Percentiles rank a stretch among this genome's conserved stretches.
Conservation (phyloP, 2,888 invertebrate species). For the Xanthostigma xanthostigma region DNA sequence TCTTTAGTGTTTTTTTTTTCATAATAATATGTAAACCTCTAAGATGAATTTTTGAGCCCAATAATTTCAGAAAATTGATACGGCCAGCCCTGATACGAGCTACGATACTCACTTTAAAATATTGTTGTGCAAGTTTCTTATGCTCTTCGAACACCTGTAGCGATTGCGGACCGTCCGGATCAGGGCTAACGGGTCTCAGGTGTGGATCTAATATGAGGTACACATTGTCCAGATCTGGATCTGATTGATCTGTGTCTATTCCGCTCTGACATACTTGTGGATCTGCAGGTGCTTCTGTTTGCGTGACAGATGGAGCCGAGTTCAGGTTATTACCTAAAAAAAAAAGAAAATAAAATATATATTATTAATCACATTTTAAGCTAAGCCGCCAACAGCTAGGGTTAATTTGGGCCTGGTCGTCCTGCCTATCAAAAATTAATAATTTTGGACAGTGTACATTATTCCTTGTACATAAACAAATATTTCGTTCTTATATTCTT, state of each 20-base stretch:
- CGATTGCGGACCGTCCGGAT: constrained; percentile 60
- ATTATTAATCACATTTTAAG: too few relatives aligned
- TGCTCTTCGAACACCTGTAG: constrained; percentile 79
- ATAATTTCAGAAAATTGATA: too few relatives aligned
- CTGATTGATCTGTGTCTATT: constrained; percentile 26
- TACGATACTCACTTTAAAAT: constrained; percentile 47
- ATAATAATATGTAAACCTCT: too few relatives aligned
- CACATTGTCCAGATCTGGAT: constrained; percentile 49
- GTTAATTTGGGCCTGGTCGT: too few relatives aligned
- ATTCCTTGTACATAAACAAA: too few relatives aligned
- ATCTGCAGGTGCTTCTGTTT: constrained; percentile 20
- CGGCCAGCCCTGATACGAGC: neutral
- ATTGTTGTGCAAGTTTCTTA: constrained; percentile 74
- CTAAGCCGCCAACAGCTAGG: too few relatives aligned
- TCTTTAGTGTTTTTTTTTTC: too few relatives aligned
- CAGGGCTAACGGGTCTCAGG: constrained; percentile 71
- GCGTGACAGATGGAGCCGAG: constrained; percentile 8
- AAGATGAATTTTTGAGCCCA: too few relatives aligned
- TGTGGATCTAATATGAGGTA: constrained; percentile 69
- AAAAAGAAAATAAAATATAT: too few relatives aligned
- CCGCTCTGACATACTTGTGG: constrained; percentile 17
- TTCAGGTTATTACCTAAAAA: constrained; percentile 7
- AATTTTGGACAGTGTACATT: too few relatives aligned
- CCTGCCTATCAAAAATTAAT: too few relatives aligned
- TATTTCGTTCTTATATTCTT: too few relatives aligned